Conservation (phyloP, 2,888 invertebrate species). For the Camponotus fellah region DNA sequence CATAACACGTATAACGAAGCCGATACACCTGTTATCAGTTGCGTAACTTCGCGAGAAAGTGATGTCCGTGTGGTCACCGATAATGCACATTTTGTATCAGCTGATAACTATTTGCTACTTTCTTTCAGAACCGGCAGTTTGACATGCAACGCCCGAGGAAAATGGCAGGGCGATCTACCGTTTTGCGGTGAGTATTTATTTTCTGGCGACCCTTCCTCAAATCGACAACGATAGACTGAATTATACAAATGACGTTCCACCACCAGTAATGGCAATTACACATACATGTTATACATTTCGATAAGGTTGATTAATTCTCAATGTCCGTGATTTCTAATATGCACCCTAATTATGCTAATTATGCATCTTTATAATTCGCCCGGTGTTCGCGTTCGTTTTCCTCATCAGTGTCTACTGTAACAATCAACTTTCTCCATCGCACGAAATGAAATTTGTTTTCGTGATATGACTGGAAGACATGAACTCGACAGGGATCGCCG, state of each 20-base stretch:
- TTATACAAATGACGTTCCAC: background rate
- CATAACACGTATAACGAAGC: background rate
- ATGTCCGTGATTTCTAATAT: background rate
- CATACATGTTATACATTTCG: background rate
- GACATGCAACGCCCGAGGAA: constrained; percentile 91
- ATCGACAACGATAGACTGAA: background rate
- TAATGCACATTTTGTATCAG: constrained; percentile 30
- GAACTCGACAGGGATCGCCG: constrained; percentile 31
- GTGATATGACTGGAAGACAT: constrained; percentile 40
- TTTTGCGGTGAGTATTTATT: constrained; percentile 91
- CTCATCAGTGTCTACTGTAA: constrained; percentile 47
- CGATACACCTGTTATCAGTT: constrained; percentile 29
- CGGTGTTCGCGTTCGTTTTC: constrained; percentile 51
- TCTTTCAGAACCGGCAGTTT: constrained; percentile 87
- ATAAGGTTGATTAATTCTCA: background rate
- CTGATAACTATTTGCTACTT: constrained; percentile 54
- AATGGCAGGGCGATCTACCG: constrained; percentile 94
- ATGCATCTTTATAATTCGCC: constrained; percentile 29
- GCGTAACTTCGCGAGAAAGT: constrained; percentile 32
- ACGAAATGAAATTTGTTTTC: constrained; percentile 30
- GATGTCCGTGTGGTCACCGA: background rate
- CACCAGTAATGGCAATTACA: background rate
- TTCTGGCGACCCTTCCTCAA: background rate
- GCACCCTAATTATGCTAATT: constrained; percentile 22
- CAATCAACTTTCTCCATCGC: constrained; percentile 64